These are phyloP conservation scores for Rostratula benghalensis DNA, from an alignment of 2,113 vertebrate genomes.

Conservation along the genomic window DNA sequence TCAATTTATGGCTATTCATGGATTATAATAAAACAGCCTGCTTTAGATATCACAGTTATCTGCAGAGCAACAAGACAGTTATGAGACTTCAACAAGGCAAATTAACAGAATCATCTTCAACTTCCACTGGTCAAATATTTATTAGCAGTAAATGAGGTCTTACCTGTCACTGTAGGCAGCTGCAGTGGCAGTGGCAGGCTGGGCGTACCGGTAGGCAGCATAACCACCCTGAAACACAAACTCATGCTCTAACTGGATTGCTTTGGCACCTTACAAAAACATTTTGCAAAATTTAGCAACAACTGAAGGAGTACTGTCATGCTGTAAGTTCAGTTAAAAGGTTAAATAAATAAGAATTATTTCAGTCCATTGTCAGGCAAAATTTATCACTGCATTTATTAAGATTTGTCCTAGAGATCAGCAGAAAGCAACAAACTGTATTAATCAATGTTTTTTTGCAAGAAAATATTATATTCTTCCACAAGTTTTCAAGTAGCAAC, in stretches of 20 bases:
- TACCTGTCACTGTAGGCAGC: constrained; percentile 99
- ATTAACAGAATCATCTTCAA: constrained; percentile 3
- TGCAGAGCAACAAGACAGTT: constrained; percentile 64
- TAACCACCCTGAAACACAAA: constrained; percentile 91
- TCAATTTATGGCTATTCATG: constrained; percentile 41
- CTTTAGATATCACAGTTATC: constrained; percentile 44
- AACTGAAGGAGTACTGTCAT: not conserved
- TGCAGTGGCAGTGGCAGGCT: constrained; percentile 93
- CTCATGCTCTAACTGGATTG: constrained; percentile 43
- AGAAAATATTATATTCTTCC: not conserved
- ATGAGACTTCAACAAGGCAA: constrained; percentile 69
- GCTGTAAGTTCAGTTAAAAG: not conserved
- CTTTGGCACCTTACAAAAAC: not conserved
- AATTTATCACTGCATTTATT: not conserved
- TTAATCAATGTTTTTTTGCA: not conserved
- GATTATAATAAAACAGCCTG: constrained; percentile 47
- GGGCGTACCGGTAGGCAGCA: constrained; percentile 94
- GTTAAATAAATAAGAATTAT: not conserved
- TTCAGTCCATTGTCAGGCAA: not conserved
- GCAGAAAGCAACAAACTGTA: not conserved
- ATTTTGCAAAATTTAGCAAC: not conserved
- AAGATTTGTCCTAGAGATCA: not conserved
- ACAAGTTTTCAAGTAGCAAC: not conserved
- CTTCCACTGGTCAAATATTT: constrained; percentile 23
- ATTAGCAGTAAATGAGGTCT: constrained; percentile 55